Base-by-base conservation (phyloP, 2,888 invertebrate genomes). In the Cinara cedri region DNA sequence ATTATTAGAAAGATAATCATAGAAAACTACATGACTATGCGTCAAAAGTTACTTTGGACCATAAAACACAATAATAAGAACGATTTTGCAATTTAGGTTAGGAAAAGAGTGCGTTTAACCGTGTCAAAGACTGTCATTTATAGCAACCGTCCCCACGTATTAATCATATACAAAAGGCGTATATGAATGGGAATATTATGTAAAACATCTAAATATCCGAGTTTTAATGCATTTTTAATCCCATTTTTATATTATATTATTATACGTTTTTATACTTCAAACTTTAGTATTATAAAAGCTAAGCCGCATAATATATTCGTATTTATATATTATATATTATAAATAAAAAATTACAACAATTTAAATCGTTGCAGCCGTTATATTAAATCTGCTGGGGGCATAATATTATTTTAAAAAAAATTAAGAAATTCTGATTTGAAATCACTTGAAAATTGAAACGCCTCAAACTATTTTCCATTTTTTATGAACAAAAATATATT, bases 121-220 rank as follows among this genome's bases (percentile, higher is more conserved):
- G 14, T 24, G 57, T 54, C 34, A 34, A 34, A 34, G 6, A 34
- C 34, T 34, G 34, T 34, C 46, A 44, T 60, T 60, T 60, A 26
- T 24, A 72, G 46, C 26, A 49, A 19, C 19, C 62, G 19, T 60
- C 42, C 24, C 6, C 55, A 11, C 10, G 55, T 71, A 72, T 72
- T 72, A 49, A 72, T 72, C 72, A 46, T 46, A 46, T 46, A 72
- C 19, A 49, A 72, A 72, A 62, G 49, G 26, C 49, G 26, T 72
- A 60, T 60, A 72, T 34, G 3, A 60, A 72, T 72, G 60, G 46
- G 26, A 72, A 72, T 72, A 72, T 60, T 72, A 62, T 72, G 62
- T 62, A 72, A 72, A 72, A 62, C 19, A 16, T 57, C 14, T 24
- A 55, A 6, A 55, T 42, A 44, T 57, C 4, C 42, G 1, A 44